These are phyloP conservation scores for Wiebesia pumilae DNA, from an alignment of 1,140 invertebrate genomes.

Conservation along the genomic window DNA sequence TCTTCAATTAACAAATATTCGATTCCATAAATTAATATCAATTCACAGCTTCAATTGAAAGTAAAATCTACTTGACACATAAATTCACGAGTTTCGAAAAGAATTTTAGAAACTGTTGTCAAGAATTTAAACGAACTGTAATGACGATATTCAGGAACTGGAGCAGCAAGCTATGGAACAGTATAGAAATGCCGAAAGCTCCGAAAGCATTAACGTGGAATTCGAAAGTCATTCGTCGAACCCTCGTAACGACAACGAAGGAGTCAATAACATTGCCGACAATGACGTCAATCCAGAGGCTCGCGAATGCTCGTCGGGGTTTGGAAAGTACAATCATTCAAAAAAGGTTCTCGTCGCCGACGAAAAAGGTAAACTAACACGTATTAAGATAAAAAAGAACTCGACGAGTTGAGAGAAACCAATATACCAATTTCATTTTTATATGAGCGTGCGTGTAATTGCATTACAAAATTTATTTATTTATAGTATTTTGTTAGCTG, in stretches of 20 bases:
- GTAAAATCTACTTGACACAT: background rate
- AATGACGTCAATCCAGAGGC: background rate
- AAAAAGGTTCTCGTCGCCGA: slow-evolving; percentile 35
- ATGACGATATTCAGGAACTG: slow-evolving; percentile 60
- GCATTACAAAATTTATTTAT: background rate
- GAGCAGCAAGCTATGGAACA: slow-evolving; percentile 69
- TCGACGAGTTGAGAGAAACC: background rate
- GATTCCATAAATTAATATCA: background rate
- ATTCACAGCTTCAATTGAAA: background rate
- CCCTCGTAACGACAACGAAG: slow-evolving; percentile 2
- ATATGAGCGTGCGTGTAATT: background rate
- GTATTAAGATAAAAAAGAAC: background rate
- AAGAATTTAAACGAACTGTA: background rate
- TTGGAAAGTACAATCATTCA: slow-evolving; percentile 59
- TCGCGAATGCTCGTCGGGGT: slow-evolving; percentile 53
- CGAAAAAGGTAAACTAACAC: slow-evolving; percentile 36
- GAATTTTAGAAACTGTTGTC: background rate
- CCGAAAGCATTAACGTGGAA: slow-evolving; percentile 35
- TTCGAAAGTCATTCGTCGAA: slow-evolving; percentile 2
- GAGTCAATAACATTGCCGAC: background rate
- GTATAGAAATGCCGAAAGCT: slow-evolving; percentile 60
- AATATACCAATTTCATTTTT: background rate
- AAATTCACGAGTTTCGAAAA: background rate
- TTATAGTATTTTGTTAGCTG: background rate
- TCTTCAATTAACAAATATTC: background rate